Conservation (phyloP, 1,140 invertebrate genomes). For the Andrena cerasifolii region DNA sequence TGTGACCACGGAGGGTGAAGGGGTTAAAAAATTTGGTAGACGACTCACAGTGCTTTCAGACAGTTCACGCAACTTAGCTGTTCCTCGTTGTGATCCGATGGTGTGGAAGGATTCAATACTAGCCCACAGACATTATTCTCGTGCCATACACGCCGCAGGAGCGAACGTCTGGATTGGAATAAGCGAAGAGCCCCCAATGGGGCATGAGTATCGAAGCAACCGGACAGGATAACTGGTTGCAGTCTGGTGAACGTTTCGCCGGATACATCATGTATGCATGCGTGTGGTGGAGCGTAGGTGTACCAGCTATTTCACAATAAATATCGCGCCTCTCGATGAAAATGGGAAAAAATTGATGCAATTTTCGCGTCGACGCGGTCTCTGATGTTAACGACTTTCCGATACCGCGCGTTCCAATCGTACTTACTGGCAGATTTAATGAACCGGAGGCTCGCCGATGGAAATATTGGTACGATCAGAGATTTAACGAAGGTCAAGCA, state of each 20-base stretch:
- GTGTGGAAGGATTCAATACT: background rate
- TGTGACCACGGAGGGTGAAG: too few species aligned
- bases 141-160: background rate
- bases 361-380: conserved; percentile 18
- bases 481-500: conserved; percentile 2
- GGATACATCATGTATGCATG: conserved; percentile 43
- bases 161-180: conserved; percentile 52
- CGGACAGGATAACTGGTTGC: conserved; percentile 51
- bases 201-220: conserved; percentile 35
- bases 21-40: too few species aligned
- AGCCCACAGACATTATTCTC: conserved; percentile 32
- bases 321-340: conserved; percentile 48
- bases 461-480: conserved; percentile 14
- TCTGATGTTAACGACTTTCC: conserved; percentile 44
- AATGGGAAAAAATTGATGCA: conserved; percentile 28
- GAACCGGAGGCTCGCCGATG: conserved; percentile 8
- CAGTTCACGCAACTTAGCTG: background rate
- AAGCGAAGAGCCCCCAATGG: conserved; percentile 47
- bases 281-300: background rate
- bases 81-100: background rate
- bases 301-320: conserved; percentile 56
- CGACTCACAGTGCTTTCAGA: background rate
- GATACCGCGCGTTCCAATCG: conserved; percentile 11
- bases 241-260: conserved; percentile 40
- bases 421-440: conserved; percentile 11